Base-by-base conservation (phyloP, 2,888 invertebrate genomes). In the Anorthoa munda region DNA sequence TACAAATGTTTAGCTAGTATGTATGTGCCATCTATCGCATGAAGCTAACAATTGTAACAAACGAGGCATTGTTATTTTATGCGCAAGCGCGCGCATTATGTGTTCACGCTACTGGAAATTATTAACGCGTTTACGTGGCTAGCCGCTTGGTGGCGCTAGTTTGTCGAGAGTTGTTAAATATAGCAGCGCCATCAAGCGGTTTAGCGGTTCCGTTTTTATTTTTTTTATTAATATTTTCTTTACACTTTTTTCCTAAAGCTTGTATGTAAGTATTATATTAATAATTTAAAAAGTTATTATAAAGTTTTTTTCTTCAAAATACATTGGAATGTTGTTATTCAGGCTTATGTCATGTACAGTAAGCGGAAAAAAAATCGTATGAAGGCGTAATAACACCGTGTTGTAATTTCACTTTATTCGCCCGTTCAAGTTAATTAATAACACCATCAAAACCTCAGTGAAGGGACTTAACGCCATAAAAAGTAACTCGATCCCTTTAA, bases 81-180 rank as follows among this genome's bases (percentile, higher is more conserved):
- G 79, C 76, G 84, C 77, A 60, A 64, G 71, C 79, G 77, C 80
- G 60, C 68, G 55, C 73, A 2, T 53, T 69, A 82, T 58, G 69
- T 81, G 80, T 77, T 83, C 72, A 77, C 68, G 80, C 81, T 80
- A 64, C 72, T 84, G 70, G 69, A 81, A 84, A 84, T 88, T 84
- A 72, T 56, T 56, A 53, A 51, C 21, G 26, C 11, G 66, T 80
- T 69, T 74, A 65, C 74, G n/a, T 61, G n/a, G 31, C 68, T 60
- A 67, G 59, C 76, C 89, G 86, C 81, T 82, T 81, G 92, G 87
- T 89, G 92, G 93, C 92, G 91, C 85, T 91, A 81, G 72, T 78
- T 66, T 75, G 15, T 72, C 76, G 63, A 50, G 23, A 39, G 17
- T 15, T 21, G 4, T 61, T 0, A 45, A 45, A 60, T 15, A 60